Percentiles rank a stretch among this genome's conserved stretches.
These are phyloP conservation scores for Poeciliopsis prolifica DNA, from an alignment of 2,113 vertebrate species.

Conservation along the genomic window DNA sequence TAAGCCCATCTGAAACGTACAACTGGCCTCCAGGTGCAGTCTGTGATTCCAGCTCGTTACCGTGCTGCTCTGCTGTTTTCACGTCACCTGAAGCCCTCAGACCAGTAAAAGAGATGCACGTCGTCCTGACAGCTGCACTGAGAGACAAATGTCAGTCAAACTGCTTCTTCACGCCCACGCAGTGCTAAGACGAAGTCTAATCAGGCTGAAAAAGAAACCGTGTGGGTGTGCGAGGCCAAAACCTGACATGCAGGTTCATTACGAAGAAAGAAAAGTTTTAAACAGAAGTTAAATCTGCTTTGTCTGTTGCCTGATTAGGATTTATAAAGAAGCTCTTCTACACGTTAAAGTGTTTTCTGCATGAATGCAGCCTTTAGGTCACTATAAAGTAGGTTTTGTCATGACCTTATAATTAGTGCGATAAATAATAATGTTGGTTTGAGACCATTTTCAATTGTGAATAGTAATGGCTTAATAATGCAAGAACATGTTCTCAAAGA, in stretches of 20 bases:
- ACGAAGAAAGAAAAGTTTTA: not conserved
- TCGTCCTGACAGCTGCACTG: conserved; percentile 7
- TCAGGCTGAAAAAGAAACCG: not conserved
- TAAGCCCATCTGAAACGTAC: not conserved
- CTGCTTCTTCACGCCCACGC: not conserved
- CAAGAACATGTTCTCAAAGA: no score
- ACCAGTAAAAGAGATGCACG: not conserved
- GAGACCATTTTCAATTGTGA: no score
- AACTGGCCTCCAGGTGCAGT: not conserved
- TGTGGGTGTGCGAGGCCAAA: not conserved
- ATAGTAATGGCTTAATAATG: no score
- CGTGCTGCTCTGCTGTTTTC: not conserved
- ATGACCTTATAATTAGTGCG: no score
- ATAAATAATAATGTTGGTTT: no score
- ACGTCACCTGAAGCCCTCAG: not conserved
- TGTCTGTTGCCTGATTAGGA: not conserved
- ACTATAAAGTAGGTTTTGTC: not conserved
- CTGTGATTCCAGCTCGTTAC: conserved; percentile 8
- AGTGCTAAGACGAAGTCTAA: conserved; percentile 1
- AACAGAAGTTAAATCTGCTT: not conserved
- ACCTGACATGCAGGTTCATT: not conserved
- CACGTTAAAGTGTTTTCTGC: not conserved
- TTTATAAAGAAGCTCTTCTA: not conserved
- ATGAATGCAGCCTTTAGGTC: not conserved
- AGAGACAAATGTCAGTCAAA: conserved; percentile 1